Evolutionary conservation across 2,113 vertebrate species (phyloP).

Genomic region (Gnathonemus longibarbis): DNA sequence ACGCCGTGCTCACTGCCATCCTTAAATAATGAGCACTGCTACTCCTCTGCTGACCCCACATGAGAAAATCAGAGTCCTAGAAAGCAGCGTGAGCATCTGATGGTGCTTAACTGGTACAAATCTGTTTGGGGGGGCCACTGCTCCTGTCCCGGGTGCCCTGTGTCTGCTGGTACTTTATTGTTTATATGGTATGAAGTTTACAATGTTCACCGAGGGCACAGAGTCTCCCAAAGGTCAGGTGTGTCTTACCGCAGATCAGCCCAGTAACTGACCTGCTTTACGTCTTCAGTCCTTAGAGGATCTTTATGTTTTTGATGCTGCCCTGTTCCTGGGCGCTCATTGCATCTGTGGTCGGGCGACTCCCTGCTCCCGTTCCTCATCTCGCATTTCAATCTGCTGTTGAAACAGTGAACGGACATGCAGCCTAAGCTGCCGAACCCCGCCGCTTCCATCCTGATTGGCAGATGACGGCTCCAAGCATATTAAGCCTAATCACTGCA

Average conservation of each 20-base stretch:
- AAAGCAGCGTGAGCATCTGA: neutral
- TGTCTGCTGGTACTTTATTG: neutral
- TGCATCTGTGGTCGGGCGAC: neutral
- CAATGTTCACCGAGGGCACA: neutral
- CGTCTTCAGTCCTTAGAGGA: neutral
- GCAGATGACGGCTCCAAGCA: constrained; percentile 26
- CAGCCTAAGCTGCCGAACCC: neutral
- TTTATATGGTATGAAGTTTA: neutral
- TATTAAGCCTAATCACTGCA: constrained; percentile 32
- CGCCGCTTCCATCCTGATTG: constrained; percentile 20
- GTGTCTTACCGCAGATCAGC: neutral
- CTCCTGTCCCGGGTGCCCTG: neutral
- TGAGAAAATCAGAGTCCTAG: neutral
- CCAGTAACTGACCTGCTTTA: neutral
- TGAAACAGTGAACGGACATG: neutral
- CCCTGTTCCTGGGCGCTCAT: neutral
- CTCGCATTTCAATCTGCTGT: neutral
- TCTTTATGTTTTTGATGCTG: neutral
- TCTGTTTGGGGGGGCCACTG: neutral
- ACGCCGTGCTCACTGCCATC: neutral
- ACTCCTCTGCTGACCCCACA: neutral
- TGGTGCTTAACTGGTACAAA: neutral
- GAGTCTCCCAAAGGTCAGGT: neutral
- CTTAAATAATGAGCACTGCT: neutral
- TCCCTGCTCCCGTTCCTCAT: neutral